A percentile compares a stretch with the other conserved stretches of the same genome.
These are phyloP conservation scores for Siniperca undulata DNA, from an alignment of 2,797 vertebrate genomes.

Conservation along the genomic window DNA sequence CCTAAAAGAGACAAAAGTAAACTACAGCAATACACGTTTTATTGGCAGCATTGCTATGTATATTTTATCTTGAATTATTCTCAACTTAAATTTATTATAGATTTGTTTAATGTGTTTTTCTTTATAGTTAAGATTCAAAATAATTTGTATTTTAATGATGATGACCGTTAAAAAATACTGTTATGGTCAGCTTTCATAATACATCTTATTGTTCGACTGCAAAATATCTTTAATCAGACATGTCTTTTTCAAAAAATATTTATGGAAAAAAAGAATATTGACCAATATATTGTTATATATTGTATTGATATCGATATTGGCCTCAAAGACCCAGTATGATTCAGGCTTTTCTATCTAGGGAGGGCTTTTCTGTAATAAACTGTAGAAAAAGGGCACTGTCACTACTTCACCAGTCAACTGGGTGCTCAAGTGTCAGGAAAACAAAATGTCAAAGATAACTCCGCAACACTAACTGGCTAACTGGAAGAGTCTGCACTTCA, in stretches of 20 bases:
- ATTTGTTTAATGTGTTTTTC: neutral
- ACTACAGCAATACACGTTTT: neutral
- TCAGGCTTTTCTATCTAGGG: neutral
- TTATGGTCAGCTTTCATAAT: neutral
- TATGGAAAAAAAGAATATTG: neutral
- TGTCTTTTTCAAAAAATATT: neutral
- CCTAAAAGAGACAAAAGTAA: neutral
- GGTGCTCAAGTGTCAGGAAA: slow-evolving; percentile 27
- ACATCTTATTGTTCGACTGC: neutral
- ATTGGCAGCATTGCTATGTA: neutral
- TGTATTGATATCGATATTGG: neutral
- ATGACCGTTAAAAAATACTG: neutral
- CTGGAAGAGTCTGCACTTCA: slow-evolving; percentile 25
- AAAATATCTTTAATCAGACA: neutral
- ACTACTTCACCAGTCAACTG: slow-evolving; percentile 10
- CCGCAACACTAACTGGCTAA: slow-evolving; percentile 5
- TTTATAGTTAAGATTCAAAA: neutral
- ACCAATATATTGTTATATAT: neutral
- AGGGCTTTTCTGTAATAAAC: slow-evolving; percentile 7
- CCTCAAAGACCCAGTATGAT: neutral
- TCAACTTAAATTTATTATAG: neutral
- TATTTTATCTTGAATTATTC: neutral
- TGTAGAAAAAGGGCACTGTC: slow-evolving; percentile 14
- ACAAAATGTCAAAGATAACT: slow-evolving; percentile 45
- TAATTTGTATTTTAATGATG: neutral